phyloP scores from a whole-genome alignment of 2,797 vertebrate genomes.

The Macropodus opercularis region DNA sequence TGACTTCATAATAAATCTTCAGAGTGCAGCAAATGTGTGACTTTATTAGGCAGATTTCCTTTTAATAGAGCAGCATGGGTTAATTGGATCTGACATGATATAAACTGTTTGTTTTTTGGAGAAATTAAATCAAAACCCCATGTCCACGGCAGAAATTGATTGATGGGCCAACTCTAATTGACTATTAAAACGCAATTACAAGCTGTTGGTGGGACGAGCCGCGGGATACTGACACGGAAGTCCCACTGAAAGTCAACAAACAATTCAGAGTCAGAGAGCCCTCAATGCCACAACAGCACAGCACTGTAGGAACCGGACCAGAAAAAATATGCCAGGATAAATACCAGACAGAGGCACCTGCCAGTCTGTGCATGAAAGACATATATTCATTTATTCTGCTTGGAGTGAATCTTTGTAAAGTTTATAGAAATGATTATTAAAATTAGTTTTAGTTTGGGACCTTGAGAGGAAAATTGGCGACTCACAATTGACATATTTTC shows the following conservation, averaged over 20 bases:
- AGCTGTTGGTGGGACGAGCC: conserved; percentile 74
- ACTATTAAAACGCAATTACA: conserved; percentile 87
- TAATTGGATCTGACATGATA: conserved; percentile 78
- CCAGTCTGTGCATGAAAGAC: neutral
- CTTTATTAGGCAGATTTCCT: conserved; percentile 10
- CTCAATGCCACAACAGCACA: neutral
- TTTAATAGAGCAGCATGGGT: conserved; percentile 72
- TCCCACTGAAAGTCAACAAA: conserved; percentile 65
- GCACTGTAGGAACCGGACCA: neutral
- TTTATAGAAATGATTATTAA: conserved; percentile 1
- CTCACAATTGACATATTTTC: too few species aligned
- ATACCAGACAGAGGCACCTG: too few species aligned
- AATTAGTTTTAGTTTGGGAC: neutral
- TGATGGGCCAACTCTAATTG: conserved; percentile 84
- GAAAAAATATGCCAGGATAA: neutral
- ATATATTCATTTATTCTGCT: too few species aligned
- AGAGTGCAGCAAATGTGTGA: conserved; percentile 12
- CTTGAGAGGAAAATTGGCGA: conserved; percentile 10
- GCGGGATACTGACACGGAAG: conserved; percentile 45
- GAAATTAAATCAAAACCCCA: conserved; percentile 78
- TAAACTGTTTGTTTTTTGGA: conserved; percentile 73
- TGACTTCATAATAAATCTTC: neutral
- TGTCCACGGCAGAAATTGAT: conserved; percentile 77
- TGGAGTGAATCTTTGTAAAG: neutral
- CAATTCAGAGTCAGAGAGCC: conserved; percentile 10